Conservation (phyloP, 2,797 vertebrate species). For the Sternotherus odoratus region DNA sequence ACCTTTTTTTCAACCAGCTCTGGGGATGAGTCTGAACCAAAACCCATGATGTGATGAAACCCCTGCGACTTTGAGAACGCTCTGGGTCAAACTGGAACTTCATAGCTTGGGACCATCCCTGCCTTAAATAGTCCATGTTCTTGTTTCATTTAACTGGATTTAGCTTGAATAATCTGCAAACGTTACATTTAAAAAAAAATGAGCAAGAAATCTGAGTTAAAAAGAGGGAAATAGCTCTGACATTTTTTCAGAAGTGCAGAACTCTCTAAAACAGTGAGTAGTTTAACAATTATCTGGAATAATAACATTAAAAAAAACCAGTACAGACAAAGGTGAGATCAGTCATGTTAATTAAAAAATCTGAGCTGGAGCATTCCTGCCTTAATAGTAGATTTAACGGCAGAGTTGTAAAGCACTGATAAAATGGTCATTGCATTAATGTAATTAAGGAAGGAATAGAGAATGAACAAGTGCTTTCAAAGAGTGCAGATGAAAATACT, state of each 20-base stretch:
- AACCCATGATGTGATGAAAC: background rate
- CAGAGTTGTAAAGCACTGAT: background rate
- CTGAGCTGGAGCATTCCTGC: conserved; percentile 25
- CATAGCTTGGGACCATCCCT: background rate
- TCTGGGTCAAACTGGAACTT: conserved; percentile 1
- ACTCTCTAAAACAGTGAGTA: conserved; percentile 47
- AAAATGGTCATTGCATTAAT: conserved; percentile 5
- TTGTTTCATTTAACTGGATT: conserved; percentile 18
- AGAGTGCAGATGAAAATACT: rapidly evolving
- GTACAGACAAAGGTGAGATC: conserved; percentile 61
- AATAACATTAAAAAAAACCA: conserved; percentile 54
- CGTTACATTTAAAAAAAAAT: background rate
- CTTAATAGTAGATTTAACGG: conserved; percentile 42
- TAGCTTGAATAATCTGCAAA: conserved; percentile 51
- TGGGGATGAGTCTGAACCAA: background rate
- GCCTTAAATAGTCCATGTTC: conserved; percentile 45
- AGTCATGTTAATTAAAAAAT: conserved; percentile 69
- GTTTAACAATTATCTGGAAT: conserved; percentile 59
- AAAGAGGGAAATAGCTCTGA: background rate
- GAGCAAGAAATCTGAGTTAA: conserved; percentile 1
- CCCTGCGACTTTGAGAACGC: background rate
- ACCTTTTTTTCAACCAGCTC: conserved; percentile 22
- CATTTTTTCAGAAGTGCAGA: conserved; percentile 30
- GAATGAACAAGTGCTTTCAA: background rate
- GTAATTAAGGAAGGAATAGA: conserved; percentile 25